Conservation (phyloP, 2,113 vertebrate genomes). For the Chaenogobius annularis region DNA sequence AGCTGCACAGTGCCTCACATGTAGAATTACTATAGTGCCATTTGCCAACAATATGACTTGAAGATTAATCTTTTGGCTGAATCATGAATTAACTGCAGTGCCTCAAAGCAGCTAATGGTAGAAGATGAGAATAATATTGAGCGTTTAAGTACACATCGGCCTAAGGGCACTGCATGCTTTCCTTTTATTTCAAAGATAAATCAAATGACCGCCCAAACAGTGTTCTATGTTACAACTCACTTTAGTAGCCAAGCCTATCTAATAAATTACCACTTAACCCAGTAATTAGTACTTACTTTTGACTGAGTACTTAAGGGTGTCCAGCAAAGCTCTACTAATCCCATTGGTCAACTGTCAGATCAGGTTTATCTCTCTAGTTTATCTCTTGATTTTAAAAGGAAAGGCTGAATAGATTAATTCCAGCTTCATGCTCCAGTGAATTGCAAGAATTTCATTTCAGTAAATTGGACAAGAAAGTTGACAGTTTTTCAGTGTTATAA, state of each 20-base stretch:
- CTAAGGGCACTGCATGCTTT: background rate
- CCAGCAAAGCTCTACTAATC: slow-evolving; percentile 13
- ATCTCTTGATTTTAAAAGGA: slow-evolving; percentile 51
- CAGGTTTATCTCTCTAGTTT: slow-evolving; percentile 37
- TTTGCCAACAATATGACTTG: background rate
- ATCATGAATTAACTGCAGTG: background rate
- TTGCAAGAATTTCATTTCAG: slow-evolving; percentile 57
- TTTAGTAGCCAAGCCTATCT: too few species aligned
- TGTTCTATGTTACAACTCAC: background rate
- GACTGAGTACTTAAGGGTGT: background rate
- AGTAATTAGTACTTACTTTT: background rate
- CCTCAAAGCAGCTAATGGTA: background rate
- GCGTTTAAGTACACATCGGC: background rate
- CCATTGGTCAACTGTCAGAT: slow-evolving; percentile 37
- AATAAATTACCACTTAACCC: background rate
- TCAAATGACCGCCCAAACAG: background rate
- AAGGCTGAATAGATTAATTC: slow-evolving; percentile 56
- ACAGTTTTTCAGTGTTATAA: slow-evolving; percentile 5
- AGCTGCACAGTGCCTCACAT: too few species aligned
- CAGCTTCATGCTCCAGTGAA: slow-evolving; percentile 40
- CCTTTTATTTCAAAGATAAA: background rate
- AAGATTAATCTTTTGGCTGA: background rate
- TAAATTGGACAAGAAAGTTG: slow-evolving; percentile 15
- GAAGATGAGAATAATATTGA: background rate
- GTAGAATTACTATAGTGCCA: background rate